phyloP scores from a whole-genome alignment of 2,113 vertebrate species.

The Dasyornis broadbenti region DNA sequence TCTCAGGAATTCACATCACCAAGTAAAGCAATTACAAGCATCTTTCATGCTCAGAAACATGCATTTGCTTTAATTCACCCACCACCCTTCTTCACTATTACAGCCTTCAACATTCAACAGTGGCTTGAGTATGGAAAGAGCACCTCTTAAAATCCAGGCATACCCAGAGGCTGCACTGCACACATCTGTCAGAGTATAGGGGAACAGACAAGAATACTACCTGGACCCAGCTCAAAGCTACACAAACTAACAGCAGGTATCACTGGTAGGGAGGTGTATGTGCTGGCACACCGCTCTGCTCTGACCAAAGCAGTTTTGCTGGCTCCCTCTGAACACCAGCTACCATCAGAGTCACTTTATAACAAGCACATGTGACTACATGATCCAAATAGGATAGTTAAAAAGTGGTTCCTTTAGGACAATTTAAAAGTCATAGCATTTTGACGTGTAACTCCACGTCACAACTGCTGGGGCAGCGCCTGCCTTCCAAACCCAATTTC shows the following conservation, averaged over 20 bases:
- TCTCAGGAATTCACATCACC: background rate
- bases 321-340: background rate
- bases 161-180: background rate
- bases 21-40: background rate
- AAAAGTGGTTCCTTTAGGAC: background rate
- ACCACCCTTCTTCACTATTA: background rate
- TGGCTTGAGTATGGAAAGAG: background rate
- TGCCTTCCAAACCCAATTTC: background rate
- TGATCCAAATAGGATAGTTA: background rate
- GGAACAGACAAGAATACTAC: background rate
- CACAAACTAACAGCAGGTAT: background rate
- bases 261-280: background rate
- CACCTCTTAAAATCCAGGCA: background rate
- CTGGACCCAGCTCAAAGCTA: background rate
- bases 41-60: background rate
- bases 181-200: background rate
- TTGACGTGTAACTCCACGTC: background rate
- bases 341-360: background rate
- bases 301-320: background rate
- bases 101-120: background rate
- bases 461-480: background rate
- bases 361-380: background rate
- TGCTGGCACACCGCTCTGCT: background rate
- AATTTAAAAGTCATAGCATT: background rate
- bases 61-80: background rate